phyloP scores from a whole-genome alignment of 2,888 invertebrate species.

The Eupithecia centaureata region DNA sequence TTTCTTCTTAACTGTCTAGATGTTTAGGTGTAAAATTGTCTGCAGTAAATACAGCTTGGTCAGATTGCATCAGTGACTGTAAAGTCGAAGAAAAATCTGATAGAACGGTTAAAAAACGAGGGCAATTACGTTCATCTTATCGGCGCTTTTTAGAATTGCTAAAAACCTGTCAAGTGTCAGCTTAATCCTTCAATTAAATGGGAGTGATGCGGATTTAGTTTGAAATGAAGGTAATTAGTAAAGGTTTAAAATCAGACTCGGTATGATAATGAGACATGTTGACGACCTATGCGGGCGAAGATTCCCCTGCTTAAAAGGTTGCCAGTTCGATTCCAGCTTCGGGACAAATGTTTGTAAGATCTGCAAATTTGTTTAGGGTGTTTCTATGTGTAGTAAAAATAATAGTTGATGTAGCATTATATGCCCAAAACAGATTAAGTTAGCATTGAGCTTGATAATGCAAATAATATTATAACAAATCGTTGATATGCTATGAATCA shows the following conservation, averaged over 20 bases:
- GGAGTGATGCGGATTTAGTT: conserved; percentile 53
- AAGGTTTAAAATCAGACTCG: background rate
- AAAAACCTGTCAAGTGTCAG: conserved; percentile 69
- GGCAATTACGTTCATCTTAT: conserved; percentile 78
- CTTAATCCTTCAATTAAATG: conserved; percentile 76
- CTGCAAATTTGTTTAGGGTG: too few species aligned
- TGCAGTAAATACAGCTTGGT: conserved; percentile 51
- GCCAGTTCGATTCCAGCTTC: too few species aligned
- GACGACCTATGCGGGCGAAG: too few species aligned
- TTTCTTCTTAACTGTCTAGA: background rate
- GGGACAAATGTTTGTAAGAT: too few species aligned
- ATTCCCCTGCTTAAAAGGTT: too few species aligned
- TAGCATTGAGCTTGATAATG: too few species aligned
- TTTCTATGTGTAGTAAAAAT: too few species aligned
- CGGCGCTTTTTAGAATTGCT: conserved; percentile 63
- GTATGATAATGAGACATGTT: background rate
- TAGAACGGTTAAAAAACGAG: conserved; percentile 79
- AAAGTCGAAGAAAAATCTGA: conserved; percentile 67
- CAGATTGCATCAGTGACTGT: conserved; percentile 51
- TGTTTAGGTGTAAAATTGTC: conserved; percentile 47
- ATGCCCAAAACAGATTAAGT: too few species aligned
- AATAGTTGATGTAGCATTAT: too few species aligned
- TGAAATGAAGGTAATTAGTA: background rate
- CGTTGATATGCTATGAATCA: too few species aligned
- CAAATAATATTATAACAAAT: too few species aligned